A percentile compares a stretch with the other conserved stretches of the same genome.
Conservation (phyloP, 2,888 invertebrate genomes). For the Acleris literana region DNA sequence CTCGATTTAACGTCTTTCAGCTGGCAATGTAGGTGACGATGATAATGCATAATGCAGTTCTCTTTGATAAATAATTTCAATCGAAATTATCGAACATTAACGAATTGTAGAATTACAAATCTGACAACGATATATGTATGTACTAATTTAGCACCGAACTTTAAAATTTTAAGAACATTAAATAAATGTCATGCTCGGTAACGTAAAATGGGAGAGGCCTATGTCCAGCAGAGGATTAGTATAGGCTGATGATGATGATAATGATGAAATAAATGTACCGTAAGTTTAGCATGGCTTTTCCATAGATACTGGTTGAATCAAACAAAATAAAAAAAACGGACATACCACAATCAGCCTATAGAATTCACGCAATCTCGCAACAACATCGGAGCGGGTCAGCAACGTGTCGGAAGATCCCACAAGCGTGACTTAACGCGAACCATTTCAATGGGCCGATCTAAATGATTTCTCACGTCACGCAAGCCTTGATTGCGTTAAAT, state of each 20-base stretch:
- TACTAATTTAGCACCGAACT: too few relatives aligned
- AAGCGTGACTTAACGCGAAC: constrained; percentile 38
- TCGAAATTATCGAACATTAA: too few relatives aligned
- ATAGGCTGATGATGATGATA: too few relatives aligned
- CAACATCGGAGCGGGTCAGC: constrained; percentile 5
- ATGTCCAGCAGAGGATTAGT: background rate
- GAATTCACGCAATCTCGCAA: constrained; percentile 1
- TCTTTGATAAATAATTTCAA: too few relatives aligned
- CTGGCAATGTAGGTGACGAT: too few relatives aligned
- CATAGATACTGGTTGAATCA: background rate
- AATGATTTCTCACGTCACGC: constrained; percentile 37
- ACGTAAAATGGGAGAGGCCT: background rate
- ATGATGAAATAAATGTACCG: too few relatives aligned
- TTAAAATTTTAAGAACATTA: background rate
- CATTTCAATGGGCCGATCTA: constrained; percentile 28
- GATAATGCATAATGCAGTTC: too few relatives aligned
- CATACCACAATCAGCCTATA: background rate
- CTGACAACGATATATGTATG: too few relatives aligned
- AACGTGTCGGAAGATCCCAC: constrained; percentile 48
- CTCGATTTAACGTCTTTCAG: too few relatives aligned
- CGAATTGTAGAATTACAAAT: too few relatives aligned
- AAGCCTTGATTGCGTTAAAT: constrained; percentile 55
- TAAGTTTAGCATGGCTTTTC: too few relatives aligned
- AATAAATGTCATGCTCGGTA: background rate
- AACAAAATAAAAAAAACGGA: background rate